Evolutionary conservation across 2,888 invertebrate species (phyloP), one percentile per base, ranked within the genome.

Genomic region (Cryptophagus acutangulus): DNA sequence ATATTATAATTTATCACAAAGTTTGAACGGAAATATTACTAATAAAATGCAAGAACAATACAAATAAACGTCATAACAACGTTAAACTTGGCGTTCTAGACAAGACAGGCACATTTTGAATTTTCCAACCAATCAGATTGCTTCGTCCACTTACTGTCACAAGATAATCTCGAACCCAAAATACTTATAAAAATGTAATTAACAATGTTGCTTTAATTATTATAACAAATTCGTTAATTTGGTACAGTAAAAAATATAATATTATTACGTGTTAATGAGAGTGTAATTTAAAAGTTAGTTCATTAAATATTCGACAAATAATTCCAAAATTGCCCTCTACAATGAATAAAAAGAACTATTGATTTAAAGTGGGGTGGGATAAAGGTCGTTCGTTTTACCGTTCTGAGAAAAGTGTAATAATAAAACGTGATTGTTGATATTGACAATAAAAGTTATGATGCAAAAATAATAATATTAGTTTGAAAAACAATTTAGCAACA

Each of bases 121-220:
- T 57, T 56, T 54, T 50, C 41, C 44, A 34, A 51, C 61, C 62
- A 61, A 61, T 61, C 55, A 59, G 17, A 55, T 38, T 18, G 14
- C 26, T 15, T 40, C 14, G 40, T 38, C 48, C 47, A 46, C 37
- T 40, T 24, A 25, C 31, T 33, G 16, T 46, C 42, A 43, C 38
- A 36, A 20, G 20, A 30, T 49, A 54, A 45, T 43, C 49, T 54
- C 51, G 41, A 41, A 38, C 41, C 43, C 46, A 46, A 47, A 47
- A 38, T 35, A 14, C 9, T 17, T 18, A 17, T 3, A 34, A 17
- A 3, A 17, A 16, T 6, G 17, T 18, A 6, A 33, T 8, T 4
- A 13, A 15, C 12, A 33, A 33, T 4, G 6, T 6, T 15, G 12
- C 29, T n/a, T 5, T 6, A 12, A 29, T 20, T 20, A 29, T 29